These are phyloP conservation scores for Drosophila melanica DNA, from an alignment of 1,140 invertebrate genomes.

Conservation along the genomic window DNA sequence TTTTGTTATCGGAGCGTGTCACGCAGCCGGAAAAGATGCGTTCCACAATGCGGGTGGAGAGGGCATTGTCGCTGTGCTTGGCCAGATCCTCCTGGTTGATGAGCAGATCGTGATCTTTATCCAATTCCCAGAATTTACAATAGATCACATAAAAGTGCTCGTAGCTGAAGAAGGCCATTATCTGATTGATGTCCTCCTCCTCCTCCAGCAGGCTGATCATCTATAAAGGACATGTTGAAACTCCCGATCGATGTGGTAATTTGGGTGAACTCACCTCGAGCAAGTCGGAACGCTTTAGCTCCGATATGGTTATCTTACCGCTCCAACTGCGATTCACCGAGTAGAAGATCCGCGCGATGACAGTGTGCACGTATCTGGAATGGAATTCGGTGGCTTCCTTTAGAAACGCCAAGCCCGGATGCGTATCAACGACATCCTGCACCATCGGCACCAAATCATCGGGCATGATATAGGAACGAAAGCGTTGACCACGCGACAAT, in stretches of 20 bases:
- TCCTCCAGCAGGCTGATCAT: conserved; percentile 92
- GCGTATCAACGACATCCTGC: conserved; percentile 99
- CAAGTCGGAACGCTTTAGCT: conserved; percentile 96
- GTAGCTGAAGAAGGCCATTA: conserved; percentile 99
- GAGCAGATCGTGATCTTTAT: conserved; percentile 98
- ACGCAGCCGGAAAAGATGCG: conserved; percentile 99
- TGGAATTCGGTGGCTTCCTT: conserved; percentile 99
- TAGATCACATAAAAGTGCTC: conserved; percentile 99
- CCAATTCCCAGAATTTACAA: conserved; percentile 99
- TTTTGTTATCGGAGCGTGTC: conserved; percentile 89
- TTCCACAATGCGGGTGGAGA: conserved; percentile 97
- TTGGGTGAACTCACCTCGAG: conserved; percentile 83
- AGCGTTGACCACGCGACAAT: conserved; percentile 88
- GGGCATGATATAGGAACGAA: conserved; percentile 87
- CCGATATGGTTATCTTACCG: conserved; percentile 94
- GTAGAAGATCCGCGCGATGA: conserved; percentile 99
- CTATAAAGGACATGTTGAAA: conserved; percentile 50
- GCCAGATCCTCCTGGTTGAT: conserved; percentile 97
- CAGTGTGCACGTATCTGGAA: conserved; percentile 98
- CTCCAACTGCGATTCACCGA: conserved; percentile 99
- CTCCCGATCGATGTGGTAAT: not conserved
- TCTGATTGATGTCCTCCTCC: conserved; percentile 98
- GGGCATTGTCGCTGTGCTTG: conserved; percentile 97
- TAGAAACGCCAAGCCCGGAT: conserved; percentile 98
- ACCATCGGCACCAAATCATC: conserved; percentile 97